phyloP scores from a whole-genome alignment of 2,888 invertebrate species.

The Mythimna loreyi region DNA sequence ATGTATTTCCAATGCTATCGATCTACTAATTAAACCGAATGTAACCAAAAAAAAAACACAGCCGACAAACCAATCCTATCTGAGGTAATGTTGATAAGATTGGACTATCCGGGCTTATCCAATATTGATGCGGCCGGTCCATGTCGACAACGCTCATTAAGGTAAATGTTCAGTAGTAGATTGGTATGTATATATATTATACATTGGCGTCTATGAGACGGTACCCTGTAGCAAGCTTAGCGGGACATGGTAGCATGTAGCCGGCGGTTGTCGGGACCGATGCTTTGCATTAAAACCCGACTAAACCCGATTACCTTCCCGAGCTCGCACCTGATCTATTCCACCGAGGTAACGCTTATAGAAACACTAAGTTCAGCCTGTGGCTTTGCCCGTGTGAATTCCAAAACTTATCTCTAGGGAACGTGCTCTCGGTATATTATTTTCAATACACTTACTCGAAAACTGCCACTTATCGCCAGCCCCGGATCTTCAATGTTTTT shows the following conservation, averaged over 20 bases:
- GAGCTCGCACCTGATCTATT: constrained; percentile 71
- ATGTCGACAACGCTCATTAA: constrained; percentile 60
- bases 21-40: constrained; percentile 20
- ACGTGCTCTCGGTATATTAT: too few relatives aligned
- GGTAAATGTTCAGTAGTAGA: constrained; percentile 45
- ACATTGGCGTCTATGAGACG: constrained; percentile 53
- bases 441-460: too few relatives aligned
- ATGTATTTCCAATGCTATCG: background rate
- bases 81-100: constrained; percentile 51
- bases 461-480: too few relatives aligned
- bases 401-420: too few relatives aligned
- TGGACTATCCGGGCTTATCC: constrained; percentile 35
- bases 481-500: too few relatives aligned
- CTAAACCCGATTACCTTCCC: constrained; percentile 71
- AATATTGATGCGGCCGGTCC: constrained; percentile 52
- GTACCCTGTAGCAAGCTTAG: constrained; percentile 46
- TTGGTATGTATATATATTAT: constrained; percentile 28
- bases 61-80: constrained; percentile 33
- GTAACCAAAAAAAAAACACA: constrained; percentile 41
- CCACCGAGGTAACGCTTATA: constrained; percentile 50
- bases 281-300: constrained; percentile 76
- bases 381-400: too few relatives aligned
- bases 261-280: constrained; percentile 68
- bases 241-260: constrained; percentile 48
- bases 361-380: constrained; percentile 12